Percentiles rank a stretch among this genome's conserved stretches.
phyloP scores from a whole-genome alignment of 53 echinoderm and acorn worm species.

The Hippasteria phrygiana region DNA sequence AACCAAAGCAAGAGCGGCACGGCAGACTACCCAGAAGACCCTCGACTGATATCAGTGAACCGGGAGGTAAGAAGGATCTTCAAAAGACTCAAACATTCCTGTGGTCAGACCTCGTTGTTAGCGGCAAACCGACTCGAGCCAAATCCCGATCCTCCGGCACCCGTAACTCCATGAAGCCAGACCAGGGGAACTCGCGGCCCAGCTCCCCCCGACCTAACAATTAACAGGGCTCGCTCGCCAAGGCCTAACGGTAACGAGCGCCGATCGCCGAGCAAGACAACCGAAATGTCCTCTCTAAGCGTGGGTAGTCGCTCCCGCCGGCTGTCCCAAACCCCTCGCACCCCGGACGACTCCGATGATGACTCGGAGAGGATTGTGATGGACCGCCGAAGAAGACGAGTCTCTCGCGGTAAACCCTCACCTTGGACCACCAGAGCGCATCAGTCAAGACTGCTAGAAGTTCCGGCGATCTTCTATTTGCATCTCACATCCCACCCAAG shows the following conservation, averaged over 20 bases:
- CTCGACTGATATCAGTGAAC: not conserved
- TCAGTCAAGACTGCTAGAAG: not conserved
- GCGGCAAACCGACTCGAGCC: not conserved
- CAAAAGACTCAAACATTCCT: not conserved
- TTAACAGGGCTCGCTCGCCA: not conserved
- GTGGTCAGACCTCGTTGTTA: not conserved
- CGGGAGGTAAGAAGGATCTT: not conserved
- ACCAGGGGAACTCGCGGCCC: not conserved
- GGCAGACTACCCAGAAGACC: not conserved
- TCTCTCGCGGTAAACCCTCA: constrained; percentile 30
- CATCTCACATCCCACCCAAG: constrained; percentile 10
- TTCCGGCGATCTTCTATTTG: constrained; percentile 22
- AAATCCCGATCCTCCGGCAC: constrained; percentile 8
- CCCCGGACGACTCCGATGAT: constrained; percentile 26
- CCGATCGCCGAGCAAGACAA: not conserved
- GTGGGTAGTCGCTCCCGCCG: not conserved
- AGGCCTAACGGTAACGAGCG: not conserved
- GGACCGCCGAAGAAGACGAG: constrained; percentile 40
- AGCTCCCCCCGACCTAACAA: not conserved
- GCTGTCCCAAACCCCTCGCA: not conserved
- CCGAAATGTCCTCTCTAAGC: not conserved
- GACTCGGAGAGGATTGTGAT: constrained; percentile 4
- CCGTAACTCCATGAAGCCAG: constrained; percentile 5
- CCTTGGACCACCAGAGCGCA: not conserved
- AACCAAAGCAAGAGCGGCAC: constrained; percentile 8